Conservation (phyloP, 2,888 invertebrate genomes). For the Odontomyia ornata region DNA sequence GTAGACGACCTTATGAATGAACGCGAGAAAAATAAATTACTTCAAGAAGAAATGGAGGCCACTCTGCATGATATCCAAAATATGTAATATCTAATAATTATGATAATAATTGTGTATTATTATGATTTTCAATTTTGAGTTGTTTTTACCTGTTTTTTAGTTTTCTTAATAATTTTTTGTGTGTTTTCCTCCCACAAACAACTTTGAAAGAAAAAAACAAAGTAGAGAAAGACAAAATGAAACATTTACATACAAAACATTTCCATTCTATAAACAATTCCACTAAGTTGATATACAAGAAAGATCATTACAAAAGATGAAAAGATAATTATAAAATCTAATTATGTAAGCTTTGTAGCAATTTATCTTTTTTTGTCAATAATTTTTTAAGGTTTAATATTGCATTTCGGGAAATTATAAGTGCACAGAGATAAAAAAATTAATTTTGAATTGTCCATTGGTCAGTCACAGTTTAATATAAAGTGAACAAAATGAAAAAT, state of each 20-base stretch:
- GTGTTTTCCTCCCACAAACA: slow-evolving; percentile 35
- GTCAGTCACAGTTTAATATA: no score
- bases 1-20: slow-evolving; percentile 94
- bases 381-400: neutral
- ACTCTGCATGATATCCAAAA: slow-evolving; percentile 99
- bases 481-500: no score
- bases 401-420: neutral
- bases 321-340: slow-evolving; percentile 1
- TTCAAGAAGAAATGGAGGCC: slow-evolving; percentile 98
- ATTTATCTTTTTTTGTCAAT: slow-evolving; percentile 2
- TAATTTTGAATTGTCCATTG: no score
- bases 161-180: slow-evolving; percentile 40
- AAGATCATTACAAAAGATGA: slow-evolving; percentile 7
- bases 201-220: neutral
- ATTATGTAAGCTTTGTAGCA: slow-evolving; percentile 18
- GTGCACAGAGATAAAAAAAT: no score
- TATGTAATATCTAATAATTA: slow-evolving; percentile 75
- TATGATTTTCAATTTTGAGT: slow-evolving; percentile 30
- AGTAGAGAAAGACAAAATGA: neutral
- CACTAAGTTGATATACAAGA: slow-evolving; percentile 5
- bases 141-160: slow-evolving; percentile 18
- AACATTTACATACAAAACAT: slow-evolving; percentile 23
- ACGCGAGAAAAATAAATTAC: slow-evolving; percentile 94
- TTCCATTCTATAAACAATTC: neutral
- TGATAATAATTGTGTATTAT: slow-evolving; percentile 37